A percentile compares a stretch with the other conserved stretches of the same genome.
phyloP scores from a whole-genome alignment of 1,140 invertebrate genomes.

The Hermatobates lingyangjiaoensis region DNA sequence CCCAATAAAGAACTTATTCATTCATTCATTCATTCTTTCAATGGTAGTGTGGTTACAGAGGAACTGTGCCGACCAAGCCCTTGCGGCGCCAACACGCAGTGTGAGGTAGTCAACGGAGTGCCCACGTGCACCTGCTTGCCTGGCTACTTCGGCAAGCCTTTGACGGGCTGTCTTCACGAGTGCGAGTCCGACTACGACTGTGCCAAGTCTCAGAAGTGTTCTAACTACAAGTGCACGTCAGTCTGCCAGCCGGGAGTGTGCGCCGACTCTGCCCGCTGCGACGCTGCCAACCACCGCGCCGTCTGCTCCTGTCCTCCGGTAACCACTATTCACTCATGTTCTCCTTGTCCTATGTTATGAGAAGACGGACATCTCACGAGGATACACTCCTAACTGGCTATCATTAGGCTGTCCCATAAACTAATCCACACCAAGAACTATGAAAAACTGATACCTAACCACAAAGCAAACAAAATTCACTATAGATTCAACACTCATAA shows the following conservation, averaged over 20 bases:
- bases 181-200: conserved; percentile 61
- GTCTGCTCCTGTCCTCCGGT: conserved; percentile 64
- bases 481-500: too few species aligned
- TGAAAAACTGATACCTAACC: too few species aligned
- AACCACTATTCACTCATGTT: too few species aligned
- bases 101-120: conserved; percentile 27
- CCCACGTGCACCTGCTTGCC: conserved; percentile 54
- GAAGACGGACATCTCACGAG: too few species aligned
- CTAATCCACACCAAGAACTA: too few species aligned
- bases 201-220: conserved; percentile 42
- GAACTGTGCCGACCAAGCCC: conserved; percentile 25
- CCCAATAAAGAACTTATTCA: too few species aligned
- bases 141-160: conserved; percentile 48
- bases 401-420: too few species aligned
- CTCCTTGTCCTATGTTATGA: too few species aligned
- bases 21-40: too few species aligned
- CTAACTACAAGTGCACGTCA: conserved; percentile 53
- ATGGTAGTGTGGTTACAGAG: too few species aligned
- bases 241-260: conserved; percentile 51
- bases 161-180: conserved; percentile 52
- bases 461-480: too few species aligned
- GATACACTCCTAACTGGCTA: too few species aligned
- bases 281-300: conserved; percentile 52
- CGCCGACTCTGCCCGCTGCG: conserved; percentile 57
- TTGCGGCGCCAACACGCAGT: conserved; percentile 31